These are phyloP conservation scores for Agelas oroides DNA, from an alignment of 37 sponge, comb jelly and placozoan genomes.

Conservation along the genomic window DNA sequence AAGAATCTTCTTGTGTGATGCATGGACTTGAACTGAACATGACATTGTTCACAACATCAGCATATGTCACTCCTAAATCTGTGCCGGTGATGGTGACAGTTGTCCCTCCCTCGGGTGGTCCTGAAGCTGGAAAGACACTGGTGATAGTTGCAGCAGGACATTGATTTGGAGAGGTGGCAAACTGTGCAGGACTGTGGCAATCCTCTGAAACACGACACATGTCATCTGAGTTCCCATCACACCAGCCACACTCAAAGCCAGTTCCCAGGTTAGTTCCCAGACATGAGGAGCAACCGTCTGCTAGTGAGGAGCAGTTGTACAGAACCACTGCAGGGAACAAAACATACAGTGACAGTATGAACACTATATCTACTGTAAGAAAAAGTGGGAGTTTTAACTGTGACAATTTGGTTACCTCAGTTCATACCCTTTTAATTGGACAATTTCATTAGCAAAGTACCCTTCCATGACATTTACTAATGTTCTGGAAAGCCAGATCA, in stretches of 20 bases:
- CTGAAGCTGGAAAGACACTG: conserved; percentile 45
- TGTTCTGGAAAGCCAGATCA: too few relatives aligned
- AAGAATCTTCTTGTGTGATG: conserved; percentile 16
- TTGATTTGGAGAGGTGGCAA: not conserved
- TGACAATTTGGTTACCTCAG: too few relatives aligned
- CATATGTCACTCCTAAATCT: conserved; percentile 63
- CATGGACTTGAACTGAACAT: conserved; percentile 13
- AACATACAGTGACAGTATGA: too few relatives aligned
- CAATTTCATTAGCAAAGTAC: too few relatives aligned
- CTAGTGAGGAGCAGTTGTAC: conserved; percentile 44
- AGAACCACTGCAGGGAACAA: conserved; percentile 22
- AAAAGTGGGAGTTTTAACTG: too few relatives aligned
- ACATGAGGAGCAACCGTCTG: conserved; percentile 48
- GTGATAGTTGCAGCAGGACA: conserved; percentile 58
- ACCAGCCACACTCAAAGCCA: conserved; percentile 70
- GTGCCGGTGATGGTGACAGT: conserved; percentile 69
- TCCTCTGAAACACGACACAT: not conserved
- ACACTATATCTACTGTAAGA: too few relatives aligned
- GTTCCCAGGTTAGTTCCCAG: conserved; percentile 7
- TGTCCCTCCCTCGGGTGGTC: conserved; percentile 77
- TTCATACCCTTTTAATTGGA: too few relatives aligned
- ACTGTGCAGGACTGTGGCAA: not conserved
- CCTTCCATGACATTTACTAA: too few relatives aligned
- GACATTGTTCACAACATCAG: conserved; percentile 3
- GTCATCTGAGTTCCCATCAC: conserved; percentile 6